Percentiles rank a stretch among this genome's conserved stretches.
These are phyloP conservation scores for Phthorimaea operculella DNA, from an alignment of 1,140 invertebrate genomes.

Conservation along the genomic window DNA sequence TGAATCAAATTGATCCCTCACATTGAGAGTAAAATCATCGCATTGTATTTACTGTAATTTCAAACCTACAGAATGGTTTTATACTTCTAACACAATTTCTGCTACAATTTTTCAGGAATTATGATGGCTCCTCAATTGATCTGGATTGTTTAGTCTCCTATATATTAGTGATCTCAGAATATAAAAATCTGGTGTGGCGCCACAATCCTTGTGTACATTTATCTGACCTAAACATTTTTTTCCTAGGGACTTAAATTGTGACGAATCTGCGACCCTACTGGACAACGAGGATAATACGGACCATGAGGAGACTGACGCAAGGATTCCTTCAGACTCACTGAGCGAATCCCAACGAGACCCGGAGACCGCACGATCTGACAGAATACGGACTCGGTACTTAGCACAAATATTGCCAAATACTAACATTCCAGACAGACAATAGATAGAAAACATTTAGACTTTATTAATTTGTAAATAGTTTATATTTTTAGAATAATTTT, in stretches of 20 bases:
- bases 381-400: conserved; percentile 54
- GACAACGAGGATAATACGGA: conserved; percentile 42
- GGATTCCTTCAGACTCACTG: conserved; percentile 8
- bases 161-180: too few relatives aligned
- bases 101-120: too few relatives aligned
- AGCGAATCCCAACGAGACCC: conserved; percentile 19
- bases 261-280: conserved; percentile 51
- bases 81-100: too few relatives aligned
- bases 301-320: conserved; percentile 41
- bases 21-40: too few relatives aligned
- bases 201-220: too few relatives aligned
- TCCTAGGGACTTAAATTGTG: conserved; percentile 20
- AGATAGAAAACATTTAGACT: conserved; percentile 11
- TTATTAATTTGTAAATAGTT: conserved; percentile 1
- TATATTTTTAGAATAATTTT: conserved; percentile 1
- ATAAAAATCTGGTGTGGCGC: too few relatives aligned
- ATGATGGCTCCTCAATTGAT: too few relatives aligned
- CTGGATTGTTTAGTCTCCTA: too few relatives aligned
- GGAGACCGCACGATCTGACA: conserved; percentile 40
- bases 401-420: conserved; percentile 52
- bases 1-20: too few relatives aligned
- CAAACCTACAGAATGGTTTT: too few relatives aligned
- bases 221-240: too few relatives aligned
- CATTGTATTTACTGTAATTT: too few relatives aligned
- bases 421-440: conserved; percentile 49